Evolutionary conservation across 2,888 invertebrate genomes (phyloP).

Genomic region (Fragum fragum): DNA sequence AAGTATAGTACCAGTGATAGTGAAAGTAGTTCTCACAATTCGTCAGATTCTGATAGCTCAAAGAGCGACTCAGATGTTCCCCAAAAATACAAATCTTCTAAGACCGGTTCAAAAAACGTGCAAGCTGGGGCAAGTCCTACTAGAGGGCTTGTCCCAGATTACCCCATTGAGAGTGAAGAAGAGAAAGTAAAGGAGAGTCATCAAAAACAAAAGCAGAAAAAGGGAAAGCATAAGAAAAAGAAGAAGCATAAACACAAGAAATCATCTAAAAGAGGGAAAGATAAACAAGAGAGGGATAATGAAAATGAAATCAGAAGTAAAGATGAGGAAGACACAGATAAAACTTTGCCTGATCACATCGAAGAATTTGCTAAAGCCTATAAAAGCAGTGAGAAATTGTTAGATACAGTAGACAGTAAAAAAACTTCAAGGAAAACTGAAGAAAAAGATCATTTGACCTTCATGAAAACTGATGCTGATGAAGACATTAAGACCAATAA

Average conservation of each 20-base stretch:
- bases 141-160: constrained; percentile 69
- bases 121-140: constrained; percentile 67
- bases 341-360: neutral
- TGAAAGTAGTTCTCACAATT: constrained; percentile 42
- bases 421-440: too few relatives aligned
- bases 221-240: constrained; percentile 46
- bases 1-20: constrained; percentile 42
- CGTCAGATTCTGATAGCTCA: constrained; percentile 47
- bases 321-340: neutral
- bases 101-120: constrained; percentile 69
- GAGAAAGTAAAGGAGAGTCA: constrained; percentile 11
- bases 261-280: neutral
- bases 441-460: too few relatives aligned
- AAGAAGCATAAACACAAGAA: constrained; percentile 16
- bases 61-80: constrained; percentile 42
- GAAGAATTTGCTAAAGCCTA: too few relatives aligned
- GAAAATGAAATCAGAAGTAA: neutral
- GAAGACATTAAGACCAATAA: too few relatives aligned
- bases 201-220: constrained; percentile 29
- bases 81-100: constrained; percentile 38
- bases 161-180: constrained; percentile 52
- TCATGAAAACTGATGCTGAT: too few relatives aligned
- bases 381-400: too few relatives aligned
- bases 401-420: too few relatives aligned
- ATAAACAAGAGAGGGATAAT: neutral